A percentile compares a stretch with the other conserved stretches of the same genome.
phyloP scores from a whole-genome alignment of 2,797 vertebrate species.

The Takifugu ocellatus region DNA sequence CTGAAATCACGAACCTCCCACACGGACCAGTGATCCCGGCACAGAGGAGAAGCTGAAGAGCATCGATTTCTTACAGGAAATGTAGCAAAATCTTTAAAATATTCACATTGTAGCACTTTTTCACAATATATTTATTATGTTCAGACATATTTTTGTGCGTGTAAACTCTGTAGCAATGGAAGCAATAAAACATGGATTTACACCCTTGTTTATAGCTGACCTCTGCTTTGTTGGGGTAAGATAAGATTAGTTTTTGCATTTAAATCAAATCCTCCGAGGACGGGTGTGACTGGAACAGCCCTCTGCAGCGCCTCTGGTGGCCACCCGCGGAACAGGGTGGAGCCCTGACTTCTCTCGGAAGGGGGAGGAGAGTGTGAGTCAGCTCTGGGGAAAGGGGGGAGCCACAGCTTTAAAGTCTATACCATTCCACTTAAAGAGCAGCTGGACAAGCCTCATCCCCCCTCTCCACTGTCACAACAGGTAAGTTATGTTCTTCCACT shows the following conservation, averaged over 20 bases:
- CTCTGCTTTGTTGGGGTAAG: neutral
- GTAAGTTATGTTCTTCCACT: slow-evolving; percentile 52
- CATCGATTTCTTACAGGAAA: neutral
- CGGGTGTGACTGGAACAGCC: too few species aligned
- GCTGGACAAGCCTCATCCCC: slow-evolving; percentile 21
- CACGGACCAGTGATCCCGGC: neutral
- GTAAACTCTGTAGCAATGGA: slow-evolving; percentile 1
- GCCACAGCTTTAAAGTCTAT: slow-evolving; percentile 46
- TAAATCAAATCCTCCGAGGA: neutral
- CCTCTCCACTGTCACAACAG: slow-evolving; percentile 43
- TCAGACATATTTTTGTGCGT: slow-evolving; percentile 6
- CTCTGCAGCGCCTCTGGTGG: neutral
- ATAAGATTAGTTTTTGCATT: slow-evolving; percentile 5
- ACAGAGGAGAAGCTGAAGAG: neutral
- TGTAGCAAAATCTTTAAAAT: neutral
- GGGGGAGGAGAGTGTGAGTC: slow-evolving; percentile 35
- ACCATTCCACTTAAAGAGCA: slow-evolving; percentile 37
- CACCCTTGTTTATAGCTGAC: neutral
- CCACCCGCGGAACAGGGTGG: slow-evolving; percentile 46
- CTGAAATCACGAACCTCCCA: slow-evolving; percentile 8
- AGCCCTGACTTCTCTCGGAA: slow-evolving; percentile 36
- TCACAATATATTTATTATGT: slow-evolving; percentile 13
- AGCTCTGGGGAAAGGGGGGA: slow-evolving; percentile 33
- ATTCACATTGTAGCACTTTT: slow-evolving; percentile 32
- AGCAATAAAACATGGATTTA: slow-evolving; percentile 37